A percentile compares a stretch with the other conserved stretches of the same genome.
These are phyloP conservation scores for Pocillopora grandis DNA, from an alignment of 92 coral and sea anemone genomes.

Conservation along the genomic window DNA sequence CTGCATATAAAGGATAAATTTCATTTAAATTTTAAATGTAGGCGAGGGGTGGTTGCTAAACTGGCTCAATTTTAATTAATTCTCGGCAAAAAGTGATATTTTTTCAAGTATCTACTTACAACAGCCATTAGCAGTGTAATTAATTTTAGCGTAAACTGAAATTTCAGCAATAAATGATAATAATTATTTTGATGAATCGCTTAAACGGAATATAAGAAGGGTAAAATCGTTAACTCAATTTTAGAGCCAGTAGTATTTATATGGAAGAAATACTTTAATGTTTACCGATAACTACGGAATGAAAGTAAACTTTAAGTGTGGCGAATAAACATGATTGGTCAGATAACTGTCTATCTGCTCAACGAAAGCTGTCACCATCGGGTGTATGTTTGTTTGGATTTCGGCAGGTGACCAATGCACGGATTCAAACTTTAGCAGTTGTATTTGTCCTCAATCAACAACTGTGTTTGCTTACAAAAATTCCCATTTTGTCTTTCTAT, in stretches of 20 bases:
- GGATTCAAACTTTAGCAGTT: slow-evolving; percentile 3
- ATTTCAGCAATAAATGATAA: too few species aligned
- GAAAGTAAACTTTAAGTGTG: too few species aligned
- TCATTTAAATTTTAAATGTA: not conserved
- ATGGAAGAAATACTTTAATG: too few species aligned
- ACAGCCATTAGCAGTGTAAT: not conserved
- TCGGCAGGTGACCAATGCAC: not conserved
- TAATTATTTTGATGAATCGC: not conserved
- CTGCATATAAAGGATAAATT: not conserved
- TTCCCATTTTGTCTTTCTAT: slow-evolving; percentile 1
- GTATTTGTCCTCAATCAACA: slow-evolving; percentile 3
- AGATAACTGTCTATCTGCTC: not conserved
- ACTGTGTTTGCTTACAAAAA: not conserved
- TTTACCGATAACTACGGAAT: too few species aligned
- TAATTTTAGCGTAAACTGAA: too few species aligned
- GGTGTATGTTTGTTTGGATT: not conserved
- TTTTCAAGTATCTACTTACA: not conserved
- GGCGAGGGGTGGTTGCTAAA: not conserved
- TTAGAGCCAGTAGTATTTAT: too few species aligned
- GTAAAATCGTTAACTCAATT: not conserved
- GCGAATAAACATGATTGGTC: not conserved
- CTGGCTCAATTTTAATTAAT: not conserved
- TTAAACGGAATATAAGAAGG: not conserved
- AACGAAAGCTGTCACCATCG: not conserved
- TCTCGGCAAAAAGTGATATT: not conserved